Evolutionary conservation across 1,140 invertebrate species (phyloP).

Genomic region (Mycetomoellerius zeteki): DNA sequence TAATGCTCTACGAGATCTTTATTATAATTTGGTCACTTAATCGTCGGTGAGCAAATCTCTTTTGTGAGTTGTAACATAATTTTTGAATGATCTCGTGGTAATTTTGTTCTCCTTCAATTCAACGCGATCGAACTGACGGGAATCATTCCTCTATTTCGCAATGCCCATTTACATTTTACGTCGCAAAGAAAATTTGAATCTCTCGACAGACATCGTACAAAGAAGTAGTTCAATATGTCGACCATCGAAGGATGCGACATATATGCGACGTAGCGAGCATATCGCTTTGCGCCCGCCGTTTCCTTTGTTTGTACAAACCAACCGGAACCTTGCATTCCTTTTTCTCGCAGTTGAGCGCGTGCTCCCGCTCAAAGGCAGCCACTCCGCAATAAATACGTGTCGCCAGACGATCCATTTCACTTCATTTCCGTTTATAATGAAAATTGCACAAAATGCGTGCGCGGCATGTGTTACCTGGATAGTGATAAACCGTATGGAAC

Average conservation of each 20-base stretch:
- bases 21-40: slow-evolving; percentile 51
- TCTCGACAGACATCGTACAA: slow-evolving; percentile 25
- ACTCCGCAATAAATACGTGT: slow-evolving; percentile 66
- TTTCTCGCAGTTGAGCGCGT: slow-evolving; percentile 30
- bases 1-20: slow-evolving; percentile 34
- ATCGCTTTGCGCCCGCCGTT: slow-evolving; percentile 40
- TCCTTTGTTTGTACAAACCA: slow-evolving; percentile 53
- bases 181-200: slow-evolving; percentile 23
- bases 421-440: slow-evolving; percentile 68
- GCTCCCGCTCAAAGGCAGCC: slow-evolving; percentile 33
- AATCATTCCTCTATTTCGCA: background rate
- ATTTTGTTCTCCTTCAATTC: background rate
- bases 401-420: slow-evolving; percentile 58
- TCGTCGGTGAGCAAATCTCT: background rate
- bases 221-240: slow-evolving; percentile 51
- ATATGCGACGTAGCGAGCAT: background rate
- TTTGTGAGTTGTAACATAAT: background rate
- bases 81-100: background rate
- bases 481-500: slow-evolving; percentile 13
- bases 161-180: background rate
- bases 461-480: slow-evolving; percentile 35
- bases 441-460: slow-evolving; percentile 59
- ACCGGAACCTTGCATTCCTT: slow-evolving; percentile 7
- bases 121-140: background rate
- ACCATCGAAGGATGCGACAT: slow-evolving; percentile 50